Conservation (phyloP, 2,113 vertebrate species). For the Potamarius usumacintae region DNA sequence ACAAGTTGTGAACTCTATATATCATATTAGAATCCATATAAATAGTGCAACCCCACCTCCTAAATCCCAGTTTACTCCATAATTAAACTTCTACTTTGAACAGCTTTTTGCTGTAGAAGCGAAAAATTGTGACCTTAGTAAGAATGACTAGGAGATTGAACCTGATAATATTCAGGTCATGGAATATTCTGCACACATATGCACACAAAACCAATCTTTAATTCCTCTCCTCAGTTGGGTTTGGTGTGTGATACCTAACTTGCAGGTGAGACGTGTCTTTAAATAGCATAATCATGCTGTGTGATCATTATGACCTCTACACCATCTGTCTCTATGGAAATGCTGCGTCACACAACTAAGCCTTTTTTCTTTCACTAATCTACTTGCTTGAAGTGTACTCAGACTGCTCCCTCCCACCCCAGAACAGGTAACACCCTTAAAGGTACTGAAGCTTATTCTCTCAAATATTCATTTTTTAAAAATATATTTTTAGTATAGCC, state of each 20-base stretch:
- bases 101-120: too few species aligned
- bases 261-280: slow-evolving; percentile 54
- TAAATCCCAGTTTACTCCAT: not conserved
- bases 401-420: not conserved
- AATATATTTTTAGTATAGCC: too few species aligned
- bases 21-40: not conserved
- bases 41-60: not conserved
- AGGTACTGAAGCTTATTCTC: not conserved
- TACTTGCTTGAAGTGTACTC: not conserved
- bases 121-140: not conserved
- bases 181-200: not conserved
- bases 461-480: too few species aligned
- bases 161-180: not conserved
- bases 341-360: not conserved
- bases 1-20: not conserved
- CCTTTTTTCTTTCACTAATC: not conserved
- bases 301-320: slow-evolving; percentile 57
- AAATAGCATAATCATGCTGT: slow-evolving; percentile 68
- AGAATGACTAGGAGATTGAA: not conserved
- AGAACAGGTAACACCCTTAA: not conserved
- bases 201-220: not conserved
- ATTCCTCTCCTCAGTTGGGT: not conserved
- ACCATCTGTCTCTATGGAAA: slow-evolving; percentile 67
- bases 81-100: not conserved
- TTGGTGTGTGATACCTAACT: slow-evolving; percentile 43